Evolutionary conservation across 2,888 invertebrate genomes (phyloP), one percentile per base, ranked within the genome.

Genomic region (Cybosia mesomella): DNA sequence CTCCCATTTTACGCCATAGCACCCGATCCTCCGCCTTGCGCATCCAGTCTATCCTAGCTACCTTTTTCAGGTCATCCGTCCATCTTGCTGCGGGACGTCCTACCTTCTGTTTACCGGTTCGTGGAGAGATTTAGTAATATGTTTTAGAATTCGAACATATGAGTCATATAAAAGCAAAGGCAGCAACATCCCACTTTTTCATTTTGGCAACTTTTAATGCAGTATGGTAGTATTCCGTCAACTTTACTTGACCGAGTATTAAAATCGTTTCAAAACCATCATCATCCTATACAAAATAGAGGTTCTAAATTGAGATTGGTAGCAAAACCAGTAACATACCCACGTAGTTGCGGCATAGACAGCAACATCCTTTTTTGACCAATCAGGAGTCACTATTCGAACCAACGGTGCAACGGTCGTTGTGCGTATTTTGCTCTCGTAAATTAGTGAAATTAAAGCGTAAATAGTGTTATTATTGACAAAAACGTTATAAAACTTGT

Each of bases 281-380:
- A 49, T 18, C 15, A 49, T 49, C 49, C 49, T 49, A 49, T 49
- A 49, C 49, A 49, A 49, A 49, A 49, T n/a, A 49, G 49, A 49
- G 18, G n/a, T 36, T 59, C 34, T 32, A 59, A 59, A 59, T 21
- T 59, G 34, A 59, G 36, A 34, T 59, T 36, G 34, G 61, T 61
- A 49, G 49, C 61, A 61, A 61, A 61, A 53, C 18, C 28, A 61
- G 61, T 43, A 61, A 24, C 43, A 62, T 53, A 34, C 18, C 53
- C 49, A 32, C 43, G 28, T 62, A 49, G 49, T 49, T 62, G 49
- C 24, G 43, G 62, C 62, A 62, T 49, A 53, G 62, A 43, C 62
- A 62, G 49, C 62, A 62, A 49, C 18, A n/a, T 62, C 62, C 62
- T 34, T 62, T 62, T 62, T 62, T 53, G 62, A 62, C 62, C 49